A percentile compares a stretch with the other conserved stretches of the same genome.
These are phyloP conservation scores for Patella ulyssiponensis DNA, from an alignment of 2,888 invertebrate species.

Conservation along the genomic window DNA sequence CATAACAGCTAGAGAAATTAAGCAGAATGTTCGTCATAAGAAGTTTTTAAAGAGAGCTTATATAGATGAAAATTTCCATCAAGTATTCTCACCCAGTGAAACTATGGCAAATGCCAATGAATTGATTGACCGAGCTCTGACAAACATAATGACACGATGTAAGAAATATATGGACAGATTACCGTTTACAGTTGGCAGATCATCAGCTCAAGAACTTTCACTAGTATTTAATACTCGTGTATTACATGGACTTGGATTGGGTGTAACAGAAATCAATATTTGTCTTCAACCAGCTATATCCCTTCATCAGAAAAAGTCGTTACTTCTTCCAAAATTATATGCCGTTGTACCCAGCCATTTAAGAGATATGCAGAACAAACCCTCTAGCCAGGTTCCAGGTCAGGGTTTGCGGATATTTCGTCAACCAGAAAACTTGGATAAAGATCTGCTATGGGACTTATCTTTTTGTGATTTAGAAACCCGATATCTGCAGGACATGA, in stretches of 20 bases:
- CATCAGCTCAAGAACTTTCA: constrained; percentile 40
- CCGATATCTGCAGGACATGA: constrained; percentile 35
- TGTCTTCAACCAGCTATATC: constrained; percentile 50
- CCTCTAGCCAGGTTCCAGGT: too few relatives aligned
- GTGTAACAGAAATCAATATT: constrained; percentile 51
- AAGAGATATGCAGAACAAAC: background rate
- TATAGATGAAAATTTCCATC: constrained; percentile 24
- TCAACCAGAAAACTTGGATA: constrained; percentile 18
- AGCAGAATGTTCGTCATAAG: constrained; percentile 11
- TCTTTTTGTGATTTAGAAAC: constrained; percentile 43
- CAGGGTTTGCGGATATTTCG: background rate
- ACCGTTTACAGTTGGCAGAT: constrained; percentile 50
- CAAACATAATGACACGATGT: constrained; percentile 47
- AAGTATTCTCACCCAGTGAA: constrained; percentile 38
- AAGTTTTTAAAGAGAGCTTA: constrained; percentile 17
- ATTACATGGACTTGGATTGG: constrained; percentile 49
- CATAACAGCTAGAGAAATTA: constrained; percentile 37
- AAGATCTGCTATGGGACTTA: constrained; percentile 51
- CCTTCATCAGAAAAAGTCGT: constrained; percentile 44
- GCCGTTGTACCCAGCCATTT: constrained; percentile 44
- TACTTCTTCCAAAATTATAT: constrained; percentile 45
- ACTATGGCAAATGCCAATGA: constrained; percentile 41
- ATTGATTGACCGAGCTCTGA: constrained; percentile 47
- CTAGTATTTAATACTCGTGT: constrained; percentile 53
- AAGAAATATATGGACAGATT: constrained; percentile 50